phyloP scores from a whole-genome alignment of 2,113 vertebrate species.

The Festucalex cinctus region DNA sequence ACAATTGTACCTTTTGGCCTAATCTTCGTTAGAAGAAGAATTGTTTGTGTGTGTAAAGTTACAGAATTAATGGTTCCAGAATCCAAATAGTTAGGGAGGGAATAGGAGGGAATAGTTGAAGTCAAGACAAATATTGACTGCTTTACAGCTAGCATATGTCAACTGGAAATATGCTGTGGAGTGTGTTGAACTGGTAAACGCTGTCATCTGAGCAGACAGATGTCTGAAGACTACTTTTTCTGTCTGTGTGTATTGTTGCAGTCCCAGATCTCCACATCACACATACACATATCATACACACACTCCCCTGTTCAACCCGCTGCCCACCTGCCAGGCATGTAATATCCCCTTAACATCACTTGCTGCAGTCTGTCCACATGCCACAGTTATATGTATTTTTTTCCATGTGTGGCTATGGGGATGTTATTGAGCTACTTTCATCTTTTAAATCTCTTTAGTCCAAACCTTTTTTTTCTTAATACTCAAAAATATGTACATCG shows the following conservation, averaged over 20 bases:
- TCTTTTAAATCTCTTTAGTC: slow-evolving; percentile 43
- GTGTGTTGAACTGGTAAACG: slow-evolving; percentile 42
- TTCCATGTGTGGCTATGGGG: slow-evolving; percentile 44
- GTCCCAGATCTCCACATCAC: slow-evolving; percentile 29
- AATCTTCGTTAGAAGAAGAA: no score
- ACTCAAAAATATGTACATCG: slow-evolving; percentile 15
- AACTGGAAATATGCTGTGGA: slow-evolving; percentile 36
- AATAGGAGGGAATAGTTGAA: slow-evolving; percentile 18
- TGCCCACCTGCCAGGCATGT: slow-evolving; percentile 57
- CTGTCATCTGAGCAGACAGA: slow-evolving; percentile 59
- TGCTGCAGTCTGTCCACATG: slow-evolving; percentile 45
- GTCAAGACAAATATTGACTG: slow-evolving; percentile 13
- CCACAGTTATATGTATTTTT: slow-evolving; percentile 18
- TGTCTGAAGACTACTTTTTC: slow-evolving; percentile 42
- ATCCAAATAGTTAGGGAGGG: slow-evolving; percentile 7
- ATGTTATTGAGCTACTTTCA: slow-evolving; percentile 44
- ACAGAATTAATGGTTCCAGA: background rate
- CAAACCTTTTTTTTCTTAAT: slow-evolving; percentile 36
- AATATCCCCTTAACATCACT: slow-evolving; percentile 53
- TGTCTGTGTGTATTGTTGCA: slow-evolving; percentile 44
- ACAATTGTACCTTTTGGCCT: no score
- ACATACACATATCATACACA: slow-evolving; percentile 21
- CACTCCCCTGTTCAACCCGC: slow-evolving; percentile 43
- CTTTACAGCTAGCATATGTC: slow-evolving; percentile 14
- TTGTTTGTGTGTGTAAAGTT: no score